Evolutionary conservation across 2,113 vertebrate species (phyloP), one percentile per base, ranked within the genome.

Genomic region (Bubo scandiacus): DNA sequence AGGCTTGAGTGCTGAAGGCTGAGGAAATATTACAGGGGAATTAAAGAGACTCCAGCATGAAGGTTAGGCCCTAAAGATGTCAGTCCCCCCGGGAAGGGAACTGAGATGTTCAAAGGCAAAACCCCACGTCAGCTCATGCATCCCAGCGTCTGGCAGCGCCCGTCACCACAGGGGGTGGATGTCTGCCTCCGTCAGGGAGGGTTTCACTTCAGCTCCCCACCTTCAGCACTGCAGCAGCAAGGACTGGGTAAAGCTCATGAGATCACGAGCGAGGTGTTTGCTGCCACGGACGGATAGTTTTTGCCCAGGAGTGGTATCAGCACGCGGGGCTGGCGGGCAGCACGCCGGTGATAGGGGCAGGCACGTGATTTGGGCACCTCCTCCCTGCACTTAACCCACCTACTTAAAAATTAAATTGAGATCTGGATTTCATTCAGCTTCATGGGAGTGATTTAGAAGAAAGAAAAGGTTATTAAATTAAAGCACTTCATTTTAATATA

Each of bases 401-500:
- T 34, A 5, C 47, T 43, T 45, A 19, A 47, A 84, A 79, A 86
- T 29, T 5, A 67, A 71, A 67, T 13, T 2, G 34, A 43, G 49
- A 54, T 21, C 61, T 38, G 21, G 7, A 43, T 49, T 83, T 74
- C 72, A 49, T 73, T 78, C 81, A 88, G 52, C 59, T 80, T 71
- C 83, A 42, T 1, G 5, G 57, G 54, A 74, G 34, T 3, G 4
- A 26, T 27, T 38, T 27, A 75, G 55, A 88, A 90, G 74, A 86
- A 86, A 67, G n/a, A 52, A 34, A n/a, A 81, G 36, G 49, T 63
- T 80, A 92, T 82, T 66, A 96, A 96, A 96, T 92, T 45, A 91
- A 90, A 95, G 62, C 57, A 63, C 57, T 95, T 91, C 47, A 55
- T 94, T 84, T 94, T 65, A 42, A 54, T 23, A 45, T 21, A 89